phyloP scores from a whole-genome alignment of 1,140 invertebrate species.

The Drosophila grimshawi region DNA sequence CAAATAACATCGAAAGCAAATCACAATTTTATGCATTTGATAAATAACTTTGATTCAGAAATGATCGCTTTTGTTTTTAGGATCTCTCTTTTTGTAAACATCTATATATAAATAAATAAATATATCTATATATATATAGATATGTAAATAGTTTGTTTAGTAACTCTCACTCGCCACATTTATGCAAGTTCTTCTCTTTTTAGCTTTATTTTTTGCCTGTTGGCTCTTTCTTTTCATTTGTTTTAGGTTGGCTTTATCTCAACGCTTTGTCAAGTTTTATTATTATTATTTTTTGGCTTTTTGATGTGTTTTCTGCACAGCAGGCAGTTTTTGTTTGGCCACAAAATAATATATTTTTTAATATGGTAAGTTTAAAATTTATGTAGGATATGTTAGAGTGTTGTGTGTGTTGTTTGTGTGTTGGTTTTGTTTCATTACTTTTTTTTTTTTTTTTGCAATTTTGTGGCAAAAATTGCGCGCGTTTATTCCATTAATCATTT shows the following conservation, averaged over 20 bases:
- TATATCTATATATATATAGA: too few relatives aligned
- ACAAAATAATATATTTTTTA: slow-evolving; percentile 57
- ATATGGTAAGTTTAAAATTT: slow-evolving; percentile 39
- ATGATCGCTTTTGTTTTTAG: too few relatives aligned
- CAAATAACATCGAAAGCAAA: too few relatives aligned
- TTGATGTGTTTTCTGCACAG: slow-evolving; percentile 50
- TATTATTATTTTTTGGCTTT: slow-evolving; percentile 1
- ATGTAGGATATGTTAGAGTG: slow-evolving; percentile 8
- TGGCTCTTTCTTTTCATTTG: not conserved
- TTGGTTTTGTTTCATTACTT: slow-evolving; percentile 19
- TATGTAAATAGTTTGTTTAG: not conserved
- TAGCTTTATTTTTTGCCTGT: not conserved
- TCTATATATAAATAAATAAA: not conserved
- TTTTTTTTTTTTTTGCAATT: too few relatives aligned
- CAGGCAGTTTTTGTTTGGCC: slow-evolving; percentile 44
- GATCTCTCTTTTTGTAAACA: not conserved
- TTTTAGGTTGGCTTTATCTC: slow-evolving; percentile 4
- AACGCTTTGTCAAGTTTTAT: not conserved
- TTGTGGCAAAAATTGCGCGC: slow-evolving; percentile 43
- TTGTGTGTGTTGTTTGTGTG: not conserved
- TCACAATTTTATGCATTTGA: too few relatives aligned
- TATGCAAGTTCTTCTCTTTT: slow-evolving; percentile 20
- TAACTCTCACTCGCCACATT: slow-evolving; percentile 24
- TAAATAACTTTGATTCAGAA: too few relatives aligned
- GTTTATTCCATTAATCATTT: slow-evolving; percentile 76